These are phyloP conservation scores for Albula glossodonta DNA, from an alignment of 2,113 vertebrate genomes.

Conservation along the genomic window DNA sequence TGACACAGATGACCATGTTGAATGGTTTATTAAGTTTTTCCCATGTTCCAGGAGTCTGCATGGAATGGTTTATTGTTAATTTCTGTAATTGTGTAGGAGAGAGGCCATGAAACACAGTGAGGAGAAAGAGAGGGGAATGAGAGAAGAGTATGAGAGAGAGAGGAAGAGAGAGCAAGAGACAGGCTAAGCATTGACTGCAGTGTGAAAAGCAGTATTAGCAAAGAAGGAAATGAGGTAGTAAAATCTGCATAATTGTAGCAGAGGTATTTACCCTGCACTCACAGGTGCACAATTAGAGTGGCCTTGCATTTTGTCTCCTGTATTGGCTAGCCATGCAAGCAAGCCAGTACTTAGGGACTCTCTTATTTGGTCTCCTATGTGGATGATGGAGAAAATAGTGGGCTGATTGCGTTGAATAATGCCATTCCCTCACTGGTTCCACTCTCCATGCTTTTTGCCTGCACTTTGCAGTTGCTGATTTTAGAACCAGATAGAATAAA, in stretches of 20 bases:
- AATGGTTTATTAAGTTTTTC: constrained; percentile 39
- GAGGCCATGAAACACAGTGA: constrained; percentile 3
- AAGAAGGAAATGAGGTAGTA: constrained; percentile 14
- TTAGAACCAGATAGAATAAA: not conserved
- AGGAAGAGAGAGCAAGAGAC: not conserved
- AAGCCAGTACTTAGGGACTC: not conserved
- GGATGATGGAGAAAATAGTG: not conserved
- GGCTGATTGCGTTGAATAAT: constrained; percentile 25
- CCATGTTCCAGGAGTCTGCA: constrained; percentile 24
- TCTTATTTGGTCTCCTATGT: constrained; percentile 1
- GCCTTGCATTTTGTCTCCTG: constrained; percentile 41
- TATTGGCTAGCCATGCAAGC: not conserved
- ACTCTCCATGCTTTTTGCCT: not conserved
- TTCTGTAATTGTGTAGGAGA: constrained; percentile 5
- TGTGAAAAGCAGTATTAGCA: not conserved
- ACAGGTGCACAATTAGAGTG: constrained; percentile 42
- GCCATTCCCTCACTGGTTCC: not conserved
- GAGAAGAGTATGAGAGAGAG: too few species aligned
- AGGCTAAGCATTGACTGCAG: constrained; percentile 9
- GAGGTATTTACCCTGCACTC: constrained; percentile 22
- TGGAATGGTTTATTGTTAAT: constrained; percentile 30
- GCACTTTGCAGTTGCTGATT: not conserved
- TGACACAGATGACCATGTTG: constrained; percentile 5
- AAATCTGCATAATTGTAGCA: constrained; percentile 37
- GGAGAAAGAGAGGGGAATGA: too few species aligned